phyloP scores from a whole-genome alignment of 2,888 invertebrate species.

The Cartodere bifasciata region DNA sequence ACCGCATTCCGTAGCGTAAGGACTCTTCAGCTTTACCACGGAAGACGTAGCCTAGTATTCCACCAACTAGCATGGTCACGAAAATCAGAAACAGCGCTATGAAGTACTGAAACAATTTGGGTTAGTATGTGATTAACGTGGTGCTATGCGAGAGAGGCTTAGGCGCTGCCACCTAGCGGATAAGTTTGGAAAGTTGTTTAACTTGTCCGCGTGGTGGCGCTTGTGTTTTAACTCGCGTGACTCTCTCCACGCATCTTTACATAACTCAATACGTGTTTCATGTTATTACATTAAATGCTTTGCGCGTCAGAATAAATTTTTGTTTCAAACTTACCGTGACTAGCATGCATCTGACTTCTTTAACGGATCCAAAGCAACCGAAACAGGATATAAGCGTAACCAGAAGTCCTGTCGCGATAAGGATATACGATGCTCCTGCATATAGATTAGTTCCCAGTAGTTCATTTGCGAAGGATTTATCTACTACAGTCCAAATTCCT shows the following conservation, averaged over 20 bases:
- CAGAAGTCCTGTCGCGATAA: slow-evolving; percentile 70
- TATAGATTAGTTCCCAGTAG: slow-evolving; percentile 79
- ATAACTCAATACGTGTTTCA: too few species aligned
- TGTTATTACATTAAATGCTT: too few species aligned
- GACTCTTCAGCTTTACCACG: slow-evolving; percentile 67
- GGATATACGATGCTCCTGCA: slow-evolving; percentile 72
- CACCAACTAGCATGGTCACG: slow-evolving; percentile 81
- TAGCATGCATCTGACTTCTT: slow-evolving; percentile 88
- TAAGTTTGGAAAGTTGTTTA: too few species aligned
- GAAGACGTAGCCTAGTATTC: slow-evolving; percentile 83
- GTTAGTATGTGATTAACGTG: too few species aligned
- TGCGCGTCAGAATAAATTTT: too few species aligned
- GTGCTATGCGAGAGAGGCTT: too few species aligned
- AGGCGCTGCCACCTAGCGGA: too few species aligned
- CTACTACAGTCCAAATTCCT: slow-evolving; percentile 74
- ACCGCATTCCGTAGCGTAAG: slow-evolving; percentile 65
- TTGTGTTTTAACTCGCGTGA: too few species aligned
- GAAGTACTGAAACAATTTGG: slow-evolving; percentile 78
- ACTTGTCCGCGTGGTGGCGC: too few species aligned
- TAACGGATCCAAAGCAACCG: slow-evolving; percentile 87
- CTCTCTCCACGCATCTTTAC: too few species aligned
- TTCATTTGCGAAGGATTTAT: slow-evolving; percentile 73
- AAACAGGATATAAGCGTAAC: slow-evolving; percentile 76
- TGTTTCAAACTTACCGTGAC: slow-evolving; percentile 55
- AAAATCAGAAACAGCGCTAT: slow-evolving; percentile 79